Percentiles rank a stretch among this genome's conserved stretches.
These are phyloP conservation scores for Anguilla marmorata DNA, from an alignment of 2,797 vertebrate species.

Conservation along the genomic window DNA sequence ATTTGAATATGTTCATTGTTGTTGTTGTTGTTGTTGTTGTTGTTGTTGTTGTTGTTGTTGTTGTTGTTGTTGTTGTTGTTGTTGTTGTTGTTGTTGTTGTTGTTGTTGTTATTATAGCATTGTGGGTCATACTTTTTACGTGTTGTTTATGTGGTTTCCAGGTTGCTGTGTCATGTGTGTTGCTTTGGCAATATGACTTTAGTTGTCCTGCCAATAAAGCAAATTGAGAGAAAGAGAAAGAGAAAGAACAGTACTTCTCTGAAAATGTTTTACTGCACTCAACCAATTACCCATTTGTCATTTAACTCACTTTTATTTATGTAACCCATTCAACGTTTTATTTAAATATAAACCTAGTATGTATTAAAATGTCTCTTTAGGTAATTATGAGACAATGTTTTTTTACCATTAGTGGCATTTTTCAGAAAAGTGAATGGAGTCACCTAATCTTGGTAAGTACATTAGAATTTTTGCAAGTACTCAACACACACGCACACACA, in stretches of 20 bases:
- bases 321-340: neutral
- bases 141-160: too few species aligned
- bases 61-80: too few species aligned
- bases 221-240: neutral
- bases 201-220: too few species aligned
- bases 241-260: neutral
- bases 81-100: too few species aligned
- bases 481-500: neutral
- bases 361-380: neutral
- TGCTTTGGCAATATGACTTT: too few species aligned
- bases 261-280: neutral
- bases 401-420: neutral
- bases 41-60: too few species aligned
- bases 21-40: too few species aligned
- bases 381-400: neutral
- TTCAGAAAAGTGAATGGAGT: neutral
- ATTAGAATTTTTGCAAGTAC: neutral
- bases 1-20: too few species aligned
- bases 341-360: neutral
- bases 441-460: neutral
- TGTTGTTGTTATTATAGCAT: too few species aligned
- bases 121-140: too few species aligned
- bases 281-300: neutral
- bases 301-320: neutral
- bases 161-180: too few species aligned